Evolutionary conservation across 2,888 invertebrate species (phyloP), one percentile per base, ranked within the genome.

Genomic region (Meliscaeva auricollis): DNA sequence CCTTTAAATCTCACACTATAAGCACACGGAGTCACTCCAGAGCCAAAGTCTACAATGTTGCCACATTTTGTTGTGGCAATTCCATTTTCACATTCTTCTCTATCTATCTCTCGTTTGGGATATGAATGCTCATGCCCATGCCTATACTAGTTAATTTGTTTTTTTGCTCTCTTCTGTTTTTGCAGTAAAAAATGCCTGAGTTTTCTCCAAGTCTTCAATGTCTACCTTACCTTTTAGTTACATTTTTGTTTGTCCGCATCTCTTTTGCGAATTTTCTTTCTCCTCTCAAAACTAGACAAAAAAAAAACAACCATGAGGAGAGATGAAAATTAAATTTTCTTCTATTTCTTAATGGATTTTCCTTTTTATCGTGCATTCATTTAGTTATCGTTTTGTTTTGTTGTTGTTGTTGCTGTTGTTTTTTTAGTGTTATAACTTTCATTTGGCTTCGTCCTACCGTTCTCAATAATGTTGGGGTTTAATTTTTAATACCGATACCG

Each of bases 291-390:
- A 32, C 30, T 13, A 30, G 6, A 9, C n/a, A 30, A 35, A 5
- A 5, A 17, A 44, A 0, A 60, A n/a, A 44, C 35, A 32, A 15
- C 3, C 11, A 11, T 2, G 2, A 17, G 3, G 22, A 17, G 38
- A 54, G 38, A 83, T 74, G 83, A 79, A 84, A 79, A 84, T 68
- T 62, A 50, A 79, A 72, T 84, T 74, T 84, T 70, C 64, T 41
- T 58, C 60, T 20, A 17, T 70, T 74, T 70, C 35, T 76, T 80
- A 80, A 80, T 85, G 75, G 80, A 73, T 80, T 76, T 85, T 80
- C 69, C 70, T 68, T 75, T 85, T 73, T 78, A 74, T 74, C 48
- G 4, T n/a, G n/a, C 69, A 69, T 76, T 69, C 48, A 72, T 73
- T 73, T 76, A 41, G 69, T 22, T 64, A 73, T 74, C 80, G 60